Conservation (phyloP, 2,888 invertebrate genomes). For the Pristionchus mayeri region DNA sequence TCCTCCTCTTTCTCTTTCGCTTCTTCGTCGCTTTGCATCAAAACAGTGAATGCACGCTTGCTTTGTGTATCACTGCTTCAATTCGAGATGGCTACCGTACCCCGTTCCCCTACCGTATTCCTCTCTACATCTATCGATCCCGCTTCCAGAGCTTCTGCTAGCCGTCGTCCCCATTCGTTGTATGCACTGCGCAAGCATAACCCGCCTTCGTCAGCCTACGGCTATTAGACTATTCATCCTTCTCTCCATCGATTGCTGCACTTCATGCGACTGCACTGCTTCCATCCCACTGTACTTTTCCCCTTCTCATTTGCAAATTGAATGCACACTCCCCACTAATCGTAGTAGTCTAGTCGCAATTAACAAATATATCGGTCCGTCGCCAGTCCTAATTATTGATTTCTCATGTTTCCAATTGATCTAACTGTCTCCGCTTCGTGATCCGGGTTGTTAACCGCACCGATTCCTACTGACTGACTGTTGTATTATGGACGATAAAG, state of each 20-base stretch:
- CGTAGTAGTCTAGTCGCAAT: neutral
- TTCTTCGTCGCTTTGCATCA: neutral
- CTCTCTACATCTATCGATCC: slow-evolving; percentile 25
- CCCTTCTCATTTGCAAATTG: no score
- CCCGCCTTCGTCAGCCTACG: slow-evolving; percentile 31
- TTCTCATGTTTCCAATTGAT: slow-evolving; percentile 3
- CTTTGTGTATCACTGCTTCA: neutral
- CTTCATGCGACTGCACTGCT: slow-evolving; percentile 12
- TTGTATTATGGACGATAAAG: slow-evolving; percentile 30
- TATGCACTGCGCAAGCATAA: slow-evolving; percentile 49
- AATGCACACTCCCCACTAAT: no score
- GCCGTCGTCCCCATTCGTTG: slow-evolving; percentile 47
- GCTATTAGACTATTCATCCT: neutral
- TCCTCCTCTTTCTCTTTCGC: neutral
- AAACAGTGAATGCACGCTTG: neutral
- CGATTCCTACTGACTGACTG: slow-evolving; percentile 13
- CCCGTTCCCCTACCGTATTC: neutral
- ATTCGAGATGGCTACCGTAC: neutral
- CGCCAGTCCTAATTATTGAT: slow-evolving; percentile 33
- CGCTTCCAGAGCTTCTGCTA: slow-evolving; percentile 47
- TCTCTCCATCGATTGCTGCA: slow-evolving; percentile 15
- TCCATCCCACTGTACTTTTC: neutral
- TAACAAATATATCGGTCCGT: neutral
- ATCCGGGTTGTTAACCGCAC: slow-evolving; percentile 22
- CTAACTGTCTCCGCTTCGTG: slow-evolving; percentile 5